A percentile compares a stretch with the other conserved stretches of the same genome.
phyloP scores from a whole-genome alignment of 2,797 vertebrate genomes.

The Coreius guichenoti region DNA sequence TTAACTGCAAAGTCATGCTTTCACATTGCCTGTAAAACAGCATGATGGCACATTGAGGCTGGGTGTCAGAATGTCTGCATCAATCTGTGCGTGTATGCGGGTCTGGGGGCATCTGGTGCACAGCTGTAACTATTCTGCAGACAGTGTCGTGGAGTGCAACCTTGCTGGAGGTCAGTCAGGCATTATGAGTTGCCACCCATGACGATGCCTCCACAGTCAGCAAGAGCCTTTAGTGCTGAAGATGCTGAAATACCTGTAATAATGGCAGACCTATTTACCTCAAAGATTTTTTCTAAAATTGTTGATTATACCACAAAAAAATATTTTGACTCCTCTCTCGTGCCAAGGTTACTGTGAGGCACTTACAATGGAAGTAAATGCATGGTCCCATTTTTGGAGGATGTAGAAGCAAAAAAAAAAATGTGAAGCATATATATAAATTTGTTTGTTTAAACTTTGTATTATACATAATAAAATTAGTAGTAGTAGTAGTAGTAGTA shows the following conservation, averaged over 20 bases:
- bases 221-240: neutral
- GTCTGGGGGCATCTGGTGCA: slow-evolving; percentile 60
- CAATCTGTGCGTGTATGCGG: neutral
- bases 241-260: neutral
- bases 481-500: no score
- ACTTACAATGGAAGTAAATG: neutral
- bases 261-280: neutral
- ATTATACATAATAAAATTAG: neutral
- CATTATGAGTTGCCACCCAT: slow-evolving; percentile 31
- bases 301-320: neutral
- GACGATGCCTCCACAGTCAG: neutral
- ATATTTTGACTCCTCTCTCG: neutral
- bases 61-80: slow-evolving; percentile 33
- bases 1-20: slow-evolving; percentile 44
- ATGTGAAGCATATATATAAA: neutral
- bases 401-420: neutral
- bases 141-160: slow-evolving; percentile 41
- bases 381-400: neutral
- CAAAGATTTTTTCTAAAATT: neutral
- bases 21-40: slow-evolving; percentile 40
- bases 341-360: neutral
- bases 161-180: slow-evolving; percentile 24
- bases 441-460: neutral
- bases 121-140: slow-evolving; percentile 56
- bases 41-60: slow-evolving; percentile 5